Conservation (phyloP, 2,113 vertebrate species). For the Halichoerus grypus region DNA sequence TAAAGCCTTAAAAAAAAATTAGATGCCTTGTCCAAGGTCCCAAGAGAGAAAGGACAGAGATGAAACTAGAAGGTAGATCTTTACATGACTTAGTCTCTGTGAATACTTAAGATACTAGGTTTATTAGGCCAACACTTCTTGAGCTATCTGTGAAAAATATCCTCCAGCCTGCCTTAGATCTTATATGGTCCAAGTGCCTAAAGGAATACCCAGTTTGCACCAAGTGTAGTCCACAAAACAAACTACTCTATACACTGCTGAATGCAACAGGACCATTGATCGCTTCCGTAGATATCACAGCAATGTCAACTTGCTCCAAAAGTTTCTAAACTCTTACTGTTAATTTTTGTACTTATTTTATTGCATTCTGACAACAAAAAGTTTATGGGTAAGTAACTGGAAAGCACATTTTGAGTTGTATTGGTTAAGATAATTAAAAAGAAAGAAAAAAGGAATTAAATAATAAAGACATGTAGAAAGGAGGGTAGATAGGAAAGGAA, state of each 20-base stretch:
- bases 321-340: background rate
- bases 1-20: no score
- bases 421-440: background rate
- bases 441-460: background rate
- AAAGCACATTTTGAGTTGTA: background rate
- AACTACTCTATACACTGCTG: background rate
- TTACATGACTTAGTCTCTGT: background rate
- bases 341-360: background rate
- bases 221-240: background rate
- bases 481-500: background rate
- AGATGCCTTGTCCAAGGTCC: background rate
- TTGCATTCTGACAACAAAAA: background rate
- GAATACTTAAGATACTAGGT: background rate
- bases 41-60: background rate
- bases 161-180: background rate
- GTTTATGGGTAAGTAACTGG: background rate
- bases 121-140: background rate
- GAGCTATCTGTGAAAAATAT: background rate
- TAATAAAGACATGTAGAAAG: background rate
- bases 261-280: background rate
- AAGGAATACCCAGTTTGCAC: background rate
- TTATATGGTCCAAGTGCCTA: background rate
- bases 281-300: background rate
- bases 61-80: background rate
- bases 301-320: background rate